Conservation (phyloP, 2,113 vertebrate species). For the Catagonus wagneri region DNA sequence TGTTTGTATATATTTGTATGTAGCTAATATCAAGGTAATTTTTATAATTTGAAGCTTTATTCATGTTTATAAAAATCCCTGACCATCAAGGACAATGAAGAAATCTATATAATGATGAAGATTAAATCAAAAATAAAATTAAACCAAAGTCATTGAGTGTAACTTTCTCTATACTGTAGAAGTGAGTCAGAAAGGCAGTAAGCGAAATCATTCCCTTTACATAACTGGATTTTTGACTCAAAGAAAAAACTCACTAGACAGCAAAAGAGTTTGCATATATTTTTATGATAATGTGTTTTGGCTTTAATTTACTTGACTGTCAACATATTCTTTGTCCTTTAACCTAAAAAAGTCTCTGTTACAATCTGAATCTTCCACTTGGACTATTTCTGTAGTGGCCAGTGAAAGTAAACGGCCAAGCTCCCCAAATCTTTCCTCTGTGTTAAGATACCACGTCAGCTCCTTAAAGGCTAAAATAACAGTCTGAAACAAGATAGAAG, state of each 20-base stretch:
- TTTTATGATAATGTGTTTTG: not conserved
- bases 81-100: not conserved
- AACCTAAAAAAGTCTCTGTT: not conserved
- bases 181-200: not conserved
- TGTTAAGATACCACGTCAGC: not conserved
- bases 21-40: not conserved
- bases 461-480: not conserved
- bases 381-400: not conserved
- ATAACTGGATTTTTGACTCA: slow-evolving; percentile 38
- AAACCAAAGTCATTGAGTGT: not conserved
- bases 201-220: not conserved
- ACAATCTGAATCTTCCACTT: not conserved
- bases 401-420: not conserved
- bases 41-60: slow-evolving; percentile 22
- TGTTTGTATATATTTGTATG: not conserved
- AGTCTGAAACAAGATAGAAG: not conserved
- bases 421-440: not conserved
- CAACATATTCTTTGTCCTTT: not conserved
- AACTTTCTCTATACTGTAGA: not conserved
- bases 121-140: not conserved
- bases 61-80: not conserved
- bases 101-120: not conserved
- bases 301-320: not conserved
- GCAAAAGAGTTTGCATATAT: not conserved
- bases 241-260: not conserved